Evolutionary conservation across 2,113 vertebrate species (phyloP).

Genomic region (Saguinus imperator): DNA sequence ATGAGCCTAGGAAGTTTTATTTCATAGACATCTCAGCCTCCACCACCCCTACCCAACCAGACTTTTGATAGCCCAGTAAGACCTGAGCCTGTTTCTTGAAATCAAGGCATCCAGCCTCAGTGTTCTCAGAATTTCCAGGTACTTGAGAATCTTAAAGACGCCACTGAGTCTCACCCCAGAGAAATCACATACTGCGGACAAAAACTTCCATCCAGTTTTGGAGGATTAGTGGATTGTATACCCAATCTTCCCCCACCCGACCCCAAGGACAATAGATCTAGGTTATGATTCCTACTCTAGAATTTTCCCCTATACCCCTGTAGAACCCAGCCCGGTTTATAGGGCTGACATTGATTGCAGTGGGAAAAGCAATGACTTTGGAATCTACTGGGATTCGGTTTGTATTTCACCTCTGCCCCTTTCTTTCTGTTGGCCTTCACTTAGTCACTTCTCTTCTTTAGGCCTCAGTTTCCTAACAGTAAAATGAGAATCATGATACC

Average conservation of each 20-base stretch:
- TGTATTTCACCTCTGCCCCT: neutral
- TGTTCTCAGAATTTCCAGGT: neutral
- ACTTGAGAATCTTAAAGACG: slow-evolving; percentile 46
- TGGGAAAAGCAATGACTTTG: neutral
- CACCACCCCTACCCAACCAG: neutral
- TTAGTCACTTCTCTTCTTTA: neutral
- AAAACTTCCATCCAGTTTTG: neutral
- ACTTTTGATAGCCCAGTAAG: neutral
- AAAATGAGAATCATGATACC: neutral
- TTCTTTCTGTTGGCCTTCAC: neutral
- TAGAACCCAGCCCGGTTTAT: neutral
- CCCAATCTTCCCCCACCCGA: neutral
- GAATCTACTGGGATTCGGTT: neutral
- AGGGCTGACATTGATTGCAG: neutral
- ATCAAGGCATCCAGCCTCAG: neutral
- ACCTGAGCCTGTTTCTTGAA: neutral
- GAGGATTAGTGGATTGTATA: neutral
- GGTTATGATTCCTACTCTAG: neutral
- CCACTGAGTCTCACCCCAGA: neutral
- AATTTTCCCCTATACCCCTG: neutral
- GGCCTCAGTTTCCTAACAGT: slow-evolving; percentile 7
- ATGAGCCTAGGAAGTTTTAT: neutral
- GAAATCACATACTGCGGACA: neutral
- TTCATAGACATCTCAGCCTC: neutral
- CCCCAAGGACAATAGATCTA: neutral